Conservation (phyloP, 2,888 invertebrate species). For the Andrena bicolor region DNA sequence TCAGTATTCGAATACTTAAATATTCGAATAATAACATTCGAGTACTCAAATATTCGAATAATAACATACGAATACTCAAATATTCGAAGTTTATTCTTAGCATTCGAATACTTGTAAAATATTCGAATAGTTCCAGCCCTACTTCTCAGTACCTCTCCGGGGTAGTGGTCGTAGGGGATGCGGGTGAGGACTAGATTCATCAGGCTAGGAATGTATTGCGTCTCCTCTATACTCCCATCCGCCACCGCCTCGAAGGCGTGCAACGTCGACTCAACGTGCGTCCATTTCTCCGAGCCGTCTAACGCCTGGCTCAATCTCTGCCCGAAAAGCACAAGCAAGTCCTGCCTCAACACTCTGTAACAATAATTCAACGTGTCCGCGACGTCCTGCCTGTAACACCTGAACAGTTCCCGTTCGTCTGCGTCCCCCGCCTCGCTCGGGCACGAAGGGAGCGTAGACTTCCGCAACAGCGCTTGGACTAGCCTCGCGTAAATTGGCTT, state of each 20-base stretch:
- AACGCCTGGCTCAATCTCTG: constrained; percentile 88
- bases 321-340: constrained; percentile 90
- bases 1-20: too few species aligned
- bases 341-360: constrained; percentile 92
- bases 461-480: constrained; percentile 91
- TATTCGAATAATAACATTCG: too few species aligned
- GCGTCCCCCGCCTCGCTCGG: constrained; percentile 82
- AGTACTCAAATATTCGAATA: too few species aligned
- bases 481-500: constrained; percentile 93
- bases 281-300: constrained; percentile 86
- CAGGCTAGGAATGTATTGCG: constrained; percentile 86
- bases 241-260: constrained; percentile 87
- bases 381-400: constrained; percentile 94
- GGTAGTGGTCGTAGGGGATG: constrained; percentile 81
- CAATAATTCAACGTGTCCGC: constrained; percentile 95
- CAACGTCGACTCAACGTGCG: constrained; percentile 86
- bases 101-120: too few species aligned
- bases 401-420: constrained; percentile 94
- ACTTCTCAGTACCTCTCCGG: constrained; percentile 75
- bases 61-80: too few species aligned
- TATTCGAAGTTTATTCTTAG: too few species aligned
- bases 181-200: constrained; percentile 80
- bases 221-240: constrained; percentile 85
- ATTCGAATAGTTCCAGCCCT: too few species aligned
- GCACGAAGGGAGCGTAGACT: constrained; percentile 90